A percentile compares a stretch with the other conserved stretches of the same genome.
These are phyloP conservation scores for Sarcophaga subvicina DNA, from an alignment of 2,888 invertebrate species.

Conservation along the genomic window DNA sequence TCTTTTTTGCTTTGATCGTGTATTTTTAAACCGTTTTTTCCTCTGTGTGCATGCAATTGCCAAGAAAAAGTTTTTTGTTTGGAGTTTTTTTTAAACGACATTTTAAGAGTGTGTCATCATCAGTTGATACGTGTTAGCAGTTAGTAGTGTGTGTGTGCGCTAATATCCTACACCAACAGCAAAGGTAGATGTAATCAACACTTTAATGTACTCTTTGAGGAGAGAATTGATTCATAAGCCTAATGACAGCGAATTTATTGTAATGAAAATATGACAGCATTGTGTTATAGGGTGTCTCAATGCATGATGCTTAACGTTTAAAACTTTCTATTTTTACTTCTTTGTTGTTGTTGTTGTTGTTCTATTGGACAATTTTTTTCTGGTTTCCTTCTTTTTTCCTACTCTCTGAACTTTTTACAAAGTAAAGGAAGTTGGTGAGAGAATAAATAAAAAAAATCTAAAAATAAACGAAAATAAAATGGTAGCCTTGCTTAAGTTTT, in stretches of 20 bases:
- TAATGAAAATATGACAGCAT: too few species aligned
- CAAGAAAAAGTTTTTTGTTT: conserved; percentile 17
- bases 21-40: not conserved
- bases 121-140: conserved; percentile 27
- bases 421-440: conserved; percentile 54
- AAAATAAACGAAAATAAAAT: conserved; percentile 66
- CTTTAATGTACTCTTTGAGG: too few species aligned
- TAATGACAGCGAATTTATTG: too few species aligned
- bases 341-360: conserved; percentile 26
- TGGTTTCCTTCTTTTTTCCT: conserved; percentile 35
- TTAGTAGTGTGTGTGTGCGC: conserved; percentile 14
- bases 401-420: conserved; percentile 42
- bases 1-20: conserved; percentile 9
- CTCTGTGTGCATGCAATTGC: conserved; percentile 4
- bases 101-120: conserved; percentile 66
- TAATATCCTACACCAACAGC: too few species aligned
- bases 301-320: too few species aligned
- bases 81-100: conserved; percentile 45
- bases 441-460: conserved; percentile 38
- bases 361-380: conserved; percentile 44
- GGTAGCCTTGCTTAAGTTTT: conserved; percentile 72
- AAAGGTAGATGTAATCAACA: too few species aligned
- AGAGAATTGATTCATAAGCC: too few species aligned
- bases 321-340: not conserved
- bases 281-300: too few species aligned